Conservation (phyloP, 2,888 invertebrate species). For the Polydrusus tereticollis region DNA sequence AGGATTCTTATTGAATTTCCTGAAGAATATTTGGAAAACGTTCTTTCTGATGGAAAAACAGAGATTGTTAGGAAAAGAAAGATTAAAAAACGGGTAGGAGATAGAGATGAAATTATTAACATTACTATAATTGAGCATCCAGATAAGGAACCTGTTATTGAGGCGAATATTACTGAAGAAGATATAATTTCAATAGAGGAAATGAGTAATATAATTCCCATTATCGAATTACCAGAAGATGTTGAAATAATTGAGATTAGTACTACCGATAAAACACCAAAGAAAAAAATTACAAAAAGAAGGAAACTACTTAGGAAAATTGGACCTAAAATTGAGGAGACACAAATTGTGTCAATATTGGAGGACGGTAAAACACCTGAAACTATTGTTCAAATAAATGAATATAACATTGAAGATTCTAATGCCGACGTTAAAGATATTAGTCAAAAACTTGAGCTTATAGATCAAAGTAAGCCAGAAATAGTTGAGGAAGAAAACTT, state of each 20-base stretch:
- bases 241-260: slow-evolving; percentile 65
- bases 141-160: slow-evolving; percentile 56
- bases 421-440: slow-evolving; percentile 32
- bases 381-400: slow-evolving; percentile 56
- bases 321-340: slow-evolving; percentile 61
- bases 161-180: slow-evolving; percentile 53
- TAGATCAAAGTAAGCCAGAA: no score
- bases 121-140: slow-evolving; percentile 65
- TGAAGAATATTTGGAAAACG: slow-evolving; percentile 60
- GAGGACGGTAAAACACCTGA: slow-evolving; percentile 59
- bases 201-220: slow-evolving; percentile 54
- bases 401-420: slow-evolving; percentile 50
- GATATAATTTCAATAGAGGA: slow-evolving; percentile 55
- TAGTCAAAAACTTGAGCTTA: slow-evolving; percentile 51
- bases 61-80: slow-evolving; percentile 57
- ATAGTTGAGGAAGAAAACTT: slow-evolving; percentile 61
- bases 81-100: slow-evolving; percentile 59
- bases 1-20: slow-evolving; percentile 57
- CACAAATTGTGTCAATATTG: slow-evolving; percentile 59
- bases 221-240: slow-evolving; percentile 63
- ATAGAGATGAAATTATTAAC: slow-evolving; percentile 66
- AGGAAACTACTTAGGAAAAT: slow-evolving; percentile 59
- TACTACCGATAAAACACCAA: slow-evolving; percentile 63
- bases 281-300: slow-evolving; percentile 63
- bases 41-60: slow-evolving; percentile 58